These are phyloP conservation scores for Chironomus tepperi DNA, from an alignment of 1,140 invertebrate species.

Conservation along the genomic window DNA sequence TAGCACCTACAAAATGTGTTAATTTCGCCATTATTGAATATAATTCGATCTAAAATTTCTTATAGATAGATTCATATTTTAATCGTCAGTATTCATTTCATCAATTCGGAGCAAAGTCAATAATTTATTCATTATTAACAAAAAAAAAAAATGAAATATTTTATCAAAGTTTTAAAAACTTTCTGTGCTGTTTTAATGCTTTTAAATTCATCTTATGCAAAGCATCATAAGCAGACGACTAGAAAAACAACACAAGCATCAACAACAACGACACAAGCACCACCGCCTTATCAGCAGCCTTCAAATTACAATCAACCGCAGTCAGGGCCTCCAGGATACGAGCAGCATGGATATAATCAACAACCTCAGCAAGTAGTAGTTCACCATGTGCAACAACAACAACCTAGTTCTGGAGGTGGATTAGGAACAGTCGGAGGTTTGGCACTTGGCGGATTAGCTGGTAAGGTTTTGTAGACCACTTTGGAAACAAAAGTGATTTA, in stretches of 20 bases:
- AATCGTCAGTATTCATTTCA: not conserved
- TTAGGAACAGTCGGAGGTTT: not conserved
- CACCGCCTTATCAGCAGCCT: not conserved
- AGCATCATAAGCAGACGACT: not conserved
- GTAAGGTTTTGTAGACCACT: not conserved
- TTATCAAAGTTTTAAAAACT: not conserved
- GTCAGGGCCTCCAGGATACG: not conserved
- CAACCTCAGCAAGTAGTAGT: not conserved
- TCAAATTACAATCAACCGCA: not conserved
- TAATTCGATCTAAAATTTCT: not conserved
- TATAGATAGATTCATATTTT: not conserved
- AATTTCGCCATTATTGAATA: not conserved
- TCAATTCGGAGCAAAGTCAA: not conserved
- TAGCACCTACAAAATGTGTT: too few species aligned
- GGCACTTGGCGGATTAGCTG: not conserved
- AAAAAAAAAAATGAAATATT: not conserved
- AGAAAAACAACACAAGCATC: not conserved
- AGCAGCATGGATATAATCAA: not conserved
- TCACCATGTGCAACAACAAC: not conserved
- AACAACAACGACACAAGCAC: not conserved
- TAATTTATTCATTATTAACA: not conserved
- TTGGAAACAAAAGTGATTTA: not conserved
- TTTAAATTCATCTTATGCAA: not conserved
- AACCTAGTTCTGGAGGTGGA: not conserved
- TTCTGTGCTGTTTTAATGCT: not conserved